Conservation (phyloP, 2,113 vertebrate species). For the Melanotaenia duboulayi region DNA sequence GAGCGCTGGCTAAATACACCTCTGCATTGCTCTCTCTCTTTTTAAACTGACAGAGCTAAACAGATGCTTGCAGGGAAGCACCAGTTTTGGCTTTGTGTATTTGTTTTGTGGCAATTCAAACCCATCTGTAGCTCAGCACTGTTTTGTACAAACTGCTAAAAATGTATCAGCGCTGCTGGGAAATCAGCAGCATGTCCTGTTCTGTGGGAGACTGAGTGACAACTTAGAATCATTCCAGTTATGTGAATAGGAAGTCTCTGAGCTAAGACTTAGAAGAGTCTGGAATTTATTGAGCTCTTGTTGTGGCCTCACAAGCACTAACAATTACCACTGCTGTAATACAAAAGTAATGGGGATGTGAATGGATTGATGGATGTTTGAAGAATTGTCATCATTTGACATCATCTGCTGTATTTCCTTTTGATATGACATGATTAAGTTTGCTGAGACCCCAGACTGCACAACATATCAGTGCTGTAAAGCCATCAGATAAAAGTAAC, state of each 20-base stretch:
- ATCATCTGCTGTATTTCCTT: constrained; percentile 8
- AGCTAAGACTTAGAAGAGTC: constrained; percentile 21
- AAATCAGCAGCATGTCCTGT: constrained; percentile 46
- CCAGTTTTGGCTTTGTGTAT: constrained; percentile 42
- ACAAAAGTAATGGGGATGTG: constrained; percentile 20
- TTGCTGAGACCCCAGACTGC: constrained; percentile 21
- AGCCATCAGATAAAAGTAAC: constrained; percentile 21
- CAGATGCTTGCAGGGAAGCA: constrained; percentile 41
- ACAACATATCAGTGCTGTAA: constrained; percentile 1
- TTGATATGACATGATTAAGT: constrained; percentile 17
- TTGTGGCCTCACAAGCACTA: not conserved
- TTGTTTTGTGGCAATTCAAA: constrained; percentile 42
- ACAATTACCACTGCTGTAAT: not conserved
- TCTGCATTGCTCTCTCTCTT: constrained; percentile 5
- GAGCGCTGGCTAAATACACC: constrained; percentile 18
- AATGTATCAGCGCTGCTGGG: constrained; percentile 49
- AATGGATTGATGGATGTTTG: constrained; percentile 5
- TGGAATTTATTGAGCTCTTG: constrained; percentile 3
- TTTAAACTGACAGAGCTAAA: constrained; percentile 37
- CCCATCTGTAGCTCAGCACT: constrained; percentile 41
- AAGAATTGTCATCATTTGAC: constrained; percentile 8
- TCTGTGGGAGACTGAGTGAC: constrained; percentile 48
- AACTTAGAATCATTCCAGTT: constrained; percentile 17
- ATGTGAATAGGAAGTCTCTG: constrained; percentile 33
- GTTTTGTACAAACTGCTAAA: constrained; percentile 53